Evolutionary conservation across 2,797 vertebrate genomes (phyloP).

Genomic region (Xenops minutus): DNA sequence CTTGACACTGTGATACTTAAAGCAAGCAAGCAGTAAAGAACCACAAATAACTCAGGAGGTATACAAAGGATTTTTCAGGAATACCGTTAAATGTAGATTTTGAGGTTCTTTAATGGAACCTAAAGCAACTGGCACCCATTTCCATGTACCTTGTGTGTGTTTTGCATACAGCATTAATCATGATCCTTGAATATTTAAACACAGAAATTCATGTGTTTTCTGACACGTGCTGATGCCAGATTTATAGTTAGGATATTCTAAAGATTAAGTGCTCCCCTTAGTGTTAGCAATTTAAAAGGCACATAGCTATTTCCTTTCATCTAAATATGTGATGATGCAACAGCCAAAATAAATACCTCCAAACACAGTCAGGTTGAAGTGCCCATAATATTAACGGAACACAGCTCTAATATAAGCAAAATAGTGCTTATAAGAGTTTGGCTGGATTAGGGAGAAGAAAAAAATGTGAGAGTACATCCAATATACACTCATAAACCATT

Average conservation of each 20-base stretch:
- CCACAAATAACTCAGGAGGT: background rate
- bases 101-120: background rate
- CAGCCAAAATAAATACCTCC: conserved; percentile 69
- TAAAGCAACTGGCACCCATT: background rate
- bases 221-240: conserved; percentile 54
- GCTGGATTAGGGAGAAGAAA: conserved; percentile 16
- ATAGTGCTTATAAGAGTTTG: conserved; percentile 43
- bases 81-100: background rate
- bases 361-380: conserved; percentile 46
- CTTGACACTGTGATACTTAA: background rate
- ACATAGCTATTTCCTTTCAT: conserved; percentile 62
- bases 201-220: conserved; percentile 54
- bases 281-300: conserved; percentile 63
- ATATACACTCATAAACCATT: conserved; percentile 34
- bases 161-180: conserved; percentile 20
- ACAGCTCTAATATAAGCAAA: conserved; percentile 44
- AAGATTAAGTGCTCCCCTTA: conserved; percentile 71
- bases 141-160: background rate
- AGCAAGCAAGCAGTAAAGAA: background rate
- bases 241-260: conserved; percentile 55
- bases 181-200: conserved; percentile 1
- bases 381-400: background rate
- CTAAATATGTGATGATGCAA: conserved; percentile 31
- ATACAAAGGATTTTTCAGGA: background rate
- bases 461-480: conserved; percentile 15